These are phyloP conservation scores for Wasmannia auropunctata DNA, from an alignment of 1,140 invertebrate species.

Conservation along the genomic window DNA sequence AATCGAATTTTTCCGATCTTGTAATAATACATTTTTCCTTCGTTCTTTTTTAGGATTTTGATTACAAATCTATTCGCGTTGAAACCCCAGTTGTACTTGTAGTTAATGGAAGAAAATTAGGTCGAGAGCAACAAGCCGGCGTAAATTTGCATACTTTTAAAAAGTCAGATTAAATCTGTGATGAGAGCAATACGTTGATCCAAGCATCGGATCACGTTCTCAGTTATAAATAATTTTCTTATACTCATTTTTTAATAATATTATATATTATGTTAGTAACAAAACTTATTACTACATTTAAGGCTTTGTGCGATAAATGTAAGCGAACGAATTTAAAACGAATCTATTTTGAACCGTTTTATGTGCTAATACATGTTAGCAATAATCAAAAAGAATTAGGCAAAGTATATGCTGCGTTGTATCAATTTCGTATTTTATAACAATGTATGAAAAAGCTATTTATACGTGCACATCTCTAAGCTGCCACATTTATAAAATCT, in stretches of 20 bases:
- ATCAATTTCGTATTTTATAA: conserved; percentile 37
- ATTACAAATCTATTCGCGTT: conserved; percentile 90
- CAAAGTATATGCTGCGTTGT: not conserved
- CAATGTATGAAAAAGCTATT: not conserved
- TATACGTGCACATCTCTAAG: not conserved
- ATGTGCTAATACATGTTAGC: not conserved
- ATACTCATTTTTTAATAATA: conserved; percentile 10
- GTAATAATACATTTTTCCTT: conserved; percentile 69
- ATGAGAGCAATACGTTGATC: not conserved
- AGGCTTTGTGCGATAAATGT: not conserved
- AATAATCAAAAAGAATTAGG: conserved; percentile 34
- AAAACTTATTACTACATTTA: not conserved
- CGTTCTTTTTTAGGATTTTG: conserved; percentile 87
- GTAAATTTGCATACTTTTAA: conserved; percentile 83
- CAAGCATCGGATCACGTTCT: not conserved
- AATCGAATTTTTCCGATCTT: not conserved
- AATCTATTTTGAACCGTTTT: conserved; percentile 24
- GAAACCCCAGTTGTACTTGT: conserved; percentile 91
- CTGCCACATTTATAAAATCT: not conserved
- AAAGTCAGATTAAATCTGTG: conserved; percentile 78
- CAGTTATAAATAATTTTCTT: conserved; percentile 11
- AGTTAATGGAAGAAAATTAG: conserved; percentile 91
- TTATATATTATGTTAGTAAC: not conserved
- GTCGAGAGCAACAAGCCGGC: conserved; percentile 89
- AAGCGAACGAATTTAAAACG: conserved; percentile 8